These are phyloP conservation scores for Chelonoidis abingdonii DNA, from an alignment of 2,113 vertebrate species.

Conservation along the genomic window DNA sequence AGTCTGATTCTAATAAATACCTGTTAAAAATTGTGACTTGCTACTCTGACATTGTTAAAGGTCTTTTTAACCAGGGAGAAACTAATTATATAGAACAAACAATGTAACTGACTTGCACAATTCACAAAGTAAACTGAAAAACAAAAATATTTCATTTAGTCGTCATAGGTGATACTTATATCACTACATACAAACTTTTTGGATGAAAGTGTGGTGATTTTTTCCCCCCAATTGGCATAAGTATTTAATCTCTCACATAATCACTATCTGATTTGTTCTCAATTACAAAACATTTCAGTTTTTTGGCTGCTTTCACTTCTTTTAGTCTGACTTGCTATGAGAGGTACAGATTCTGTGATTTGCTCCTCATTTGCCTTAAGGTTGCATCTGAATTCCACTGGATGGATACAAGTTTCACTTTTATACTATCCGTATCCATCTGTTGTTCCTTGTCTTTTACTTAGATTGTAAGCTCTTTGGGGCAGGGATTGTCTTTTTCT, in stretches of 20 bases:
- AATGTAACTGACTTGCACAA: not conserved
- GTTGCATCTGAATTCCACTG: not conserved
- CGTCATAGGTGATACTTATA: not conserved
- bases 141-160: not conserved
- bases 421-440: no score
- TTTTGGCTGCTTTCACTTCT: not conserved
- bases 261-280: not conserved
- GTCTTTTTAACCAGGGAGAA: no score
- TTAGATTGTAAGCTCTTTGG: not conserved
- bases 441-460: no score
- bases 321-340: not conserved
- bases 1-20: not conserved
- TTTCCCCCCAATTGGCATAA: not conserved
- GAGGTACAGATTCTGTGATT: no score
- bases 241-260: not conserved
- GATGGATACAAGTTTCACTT: no score
- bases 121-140: not conserved
- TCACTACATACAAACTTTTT: not conserved
- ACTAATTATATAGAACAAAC: no score
- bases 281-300: not conserved
- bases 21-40: not conserved
- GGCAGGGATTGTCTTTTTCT: not conserved
- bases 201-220: not conserved
- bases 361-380: no score
- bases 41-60: no score